Evolutionary conservation across 2,888 invertebrate genomes (phyloP), one percentile per base, ranked within the genome.

Genomic region (Ennomos erosarius): DNA sequence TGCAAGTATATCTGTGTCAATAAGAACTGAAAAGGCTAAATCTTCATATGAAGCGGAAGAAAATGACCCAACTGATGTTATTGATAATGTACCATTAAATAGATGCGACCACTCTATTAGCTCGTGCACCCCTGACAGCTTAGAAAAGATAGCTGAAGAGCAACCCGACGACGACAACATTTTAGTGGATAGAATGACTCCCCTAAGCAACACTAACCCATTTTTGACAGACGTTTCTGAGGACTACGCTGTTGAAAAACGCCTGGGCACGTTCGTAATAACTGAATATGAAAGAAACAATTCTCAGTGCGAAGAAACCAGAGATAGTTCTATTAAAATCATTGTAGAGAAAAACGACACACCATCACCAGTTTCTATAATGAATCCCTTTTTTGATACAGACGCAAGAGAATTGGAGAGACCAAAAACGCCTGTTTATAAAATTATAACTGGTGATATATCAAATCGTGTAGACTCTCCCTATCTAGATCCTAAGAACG

Each of bases 371-470:
- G n/a, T 42, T 10, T 54, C 62, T 33, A 73, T 73, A 53, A 79
- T 66, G 3, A 88, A 88, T 64, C 87, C 86, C 1, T 87, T 88
- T 58, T 67, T 80, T 42, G 74, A 78, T 4, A 55, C 68, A n/a
- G 81, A 83, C 38, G 53, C 74, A 8, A 55, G 71, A 48, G 59
- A 67, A 40, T 59, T 84, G 36, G 82, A 81, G 65, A 76, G 90
- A 64, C 88, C 92, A 11, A 92, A 88, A 67, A 86, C 91, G 9
- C 90, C 91, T 4, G 71, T 91, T n/a, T 83, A 82, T 52, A 91
- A 89, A 82, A 88, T 91, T 45, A 84, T 88, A 48, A 78, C 84
- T 13, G 85, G 79, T 10, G 83, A 84, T 62, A 68, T 82, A 35
- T 59, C 78, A 48, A 72, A 79, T 65, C 80, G 82, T 10, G 71